Evolutionary conservation across 2,797 vertebrate species (phyloP).

Genomic region (Malacoctenus gilli): DNA sequence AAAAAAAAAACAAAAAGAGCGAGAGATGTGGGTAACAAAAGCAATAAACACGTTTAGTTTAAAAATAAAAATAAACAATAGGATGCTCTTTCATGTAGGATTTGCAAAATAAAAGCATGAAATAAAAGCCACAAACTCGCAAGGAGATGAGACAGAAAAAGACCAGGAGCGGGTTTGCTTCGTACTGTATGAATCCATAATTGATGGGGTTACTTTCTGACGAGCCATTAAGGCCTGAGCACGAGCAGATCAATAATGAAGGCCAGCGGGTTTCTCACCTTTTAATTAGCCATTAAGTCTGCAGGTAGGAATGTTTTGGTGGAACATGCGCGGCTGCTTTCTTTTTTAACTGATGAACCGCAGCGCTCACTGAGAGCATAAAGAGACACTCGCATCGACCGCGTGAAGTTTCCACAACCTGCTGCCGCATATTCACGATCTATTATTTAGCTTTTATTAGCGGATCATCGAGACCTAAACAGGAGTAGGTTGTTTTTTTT

Average conservation of each 20-base stretch:
- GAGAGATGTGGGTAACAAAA: no score
- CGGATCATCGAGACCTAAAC: no score
- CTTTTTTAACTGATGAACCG: constrained; percentile 3
- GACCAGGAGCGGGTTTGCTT: background rate
- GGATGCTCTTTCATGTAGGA: no score
- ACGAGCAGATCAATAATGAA: constrained; percentile 34
- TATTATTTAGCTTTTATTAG: no score
- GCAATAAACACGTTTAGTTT: no score
- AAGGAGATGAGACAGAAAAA: background rate
- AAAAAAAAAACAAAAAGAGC: background rate
- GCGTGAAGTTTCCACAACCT: no score
- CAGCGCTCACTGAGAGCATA: background rate
- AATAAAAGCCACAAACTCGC: no score
- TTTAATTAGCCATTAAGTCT: constrained; percentile 32
- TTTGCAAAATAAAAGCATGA: no score
- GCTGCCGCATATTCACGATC: no score
- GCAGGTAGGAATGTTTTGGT: constrained; percentile 10
- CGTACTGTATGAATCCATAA: constrained; percentile 35
- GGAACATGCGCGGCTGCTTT: constrained; percentile 3
- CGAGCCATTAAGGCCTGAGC: constrained; percentile 18
- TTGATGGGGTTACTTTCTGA: constrained; percentile 20
- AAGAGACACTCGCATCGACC: background rate
- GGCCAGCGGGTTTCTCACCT: constrained; percentile 26
- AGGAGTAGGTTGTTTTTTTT: no score
- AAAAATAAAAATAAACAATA: no score